These are phyloP conservation scores for Cephus nigrinus DNA, from an alignment of 2,888 invertebrate genomes.

Conservation along the genomic window DNA sequence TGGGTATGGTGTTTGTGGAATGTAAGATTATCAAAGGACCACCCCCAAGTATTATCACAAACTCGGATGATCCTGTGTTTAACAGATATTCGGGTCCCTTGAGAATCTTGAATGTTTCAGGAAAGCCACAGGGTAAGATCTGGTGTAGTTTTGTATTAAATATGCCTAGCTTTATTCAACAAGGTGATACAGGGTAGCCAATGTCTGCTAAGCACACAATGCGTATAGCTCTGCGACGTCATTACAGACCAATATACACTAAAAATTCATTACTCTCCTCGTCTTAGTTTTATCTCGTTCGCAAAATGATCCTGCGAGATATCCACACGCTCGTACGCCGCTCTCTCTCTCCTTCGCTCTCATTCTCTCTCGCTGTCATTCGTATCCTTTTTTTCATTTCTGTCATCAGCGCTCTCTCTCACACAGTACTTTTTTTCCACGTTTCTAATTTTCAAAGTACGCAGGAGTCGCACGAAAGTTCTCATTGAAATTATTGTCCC, in stretches of 20 bases:
- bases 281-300: constrained; percentile 26
- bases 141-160: constrained; percentile 52
- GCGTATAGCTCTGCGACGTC: constrained; percentile 47
- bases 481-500: too few relatives aligned
- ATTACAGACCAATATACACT: constrained; percentile 48
- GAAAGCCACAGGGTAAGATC: too few relatives aligned
- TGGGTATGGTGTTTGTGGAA: too few relatives aligned
- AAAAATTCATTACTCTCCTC: constrained; percentile 39
- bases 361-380: constrained; percentile 2
- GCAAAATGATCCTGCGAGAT: constrained; percentile 36
- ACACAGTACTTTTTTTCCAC: constrained; percentile 14
- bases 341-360: constrained; percentile 18
- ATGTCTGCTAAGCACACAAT: constrained; percentile 59
- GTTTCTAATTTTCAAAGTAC: constrained; percentile 8
- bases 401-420: constrained; percentile 2
- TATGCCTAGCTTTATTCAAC: constrained; percentile 65
- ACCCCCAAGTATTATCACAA: neutral
- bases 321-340: constrained; percentile 15
- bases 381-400: neutral
- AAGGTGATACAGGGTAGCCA: constrained; percentile 62
- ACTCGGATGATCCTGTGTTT: too few relatives aligned
- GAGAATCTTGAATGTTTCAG: too few relatives aligned
- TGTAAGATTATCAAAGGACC: too few relatives aligned
- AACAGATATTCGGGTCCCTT: too few relatives aligned
- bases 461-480: too few relatives aligned